Conservation (phyloP, 2,113 vertebrate species). For the Sula dactylatra region DNA sequence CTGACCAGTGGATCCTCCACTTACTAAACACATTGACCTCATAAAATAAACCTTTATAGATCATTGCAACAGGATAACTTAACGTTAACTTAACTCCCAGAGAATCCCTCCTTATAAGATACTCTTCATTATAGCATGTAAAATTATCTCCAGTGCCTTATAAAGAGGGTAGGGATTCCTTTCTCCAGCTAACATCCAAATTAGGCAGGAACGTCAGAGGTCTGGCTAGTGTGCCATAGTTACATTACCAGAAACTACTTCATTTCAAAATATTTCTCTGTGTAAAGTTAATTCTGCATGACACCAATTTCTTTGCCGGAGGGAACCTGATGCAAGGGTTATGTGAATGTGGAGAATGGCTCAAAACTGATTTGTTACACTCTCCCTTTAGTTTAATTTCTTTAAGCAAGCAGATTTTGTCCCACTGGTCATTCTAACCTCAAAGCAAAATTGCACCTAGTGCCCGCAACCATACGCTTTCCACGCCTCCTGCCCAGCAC, state of each 20-base stretch:
- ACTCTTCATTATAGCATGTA: constrained; percentile 55
- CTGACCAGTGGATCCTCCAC: constrained; percentile 6
- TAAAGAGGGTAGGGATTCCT: constrained; percentile 51
- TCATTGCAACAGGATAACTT: background rate
- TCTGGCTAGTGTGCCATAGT: background rate
- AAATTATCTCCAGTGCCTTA: constrained; percentile 56
- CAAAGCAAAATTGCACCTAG: constrained; percentile 24
- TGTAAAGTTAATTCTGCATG: constrained; percentile 13
- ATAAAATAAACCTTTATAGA: constrained; percentile 2
- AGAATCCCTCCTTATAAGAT: constrained; percentile 67
- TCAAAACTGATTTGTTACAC: constrained; percentile 12
- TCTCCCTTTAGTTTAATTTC: constrained; percentile 4
- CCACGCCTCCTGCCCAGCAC: constrained; percentile 11
- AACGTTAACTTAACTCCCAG: background rate
- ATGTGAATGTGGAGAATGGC: background rate
- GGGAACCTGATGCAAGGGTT: constrained; percentile 10
- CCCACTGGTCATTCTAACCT: constrained; percentile 68
- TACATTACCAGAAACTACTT: constrained; percentile 14
- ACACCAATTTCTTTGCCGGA: background rate
- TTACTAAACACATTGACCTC: constrained; percentile 11
- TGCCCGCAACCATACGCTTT: constrained; percentile 20
- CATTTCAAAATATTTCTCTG: background rate
- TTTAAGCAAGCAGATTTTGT: constrained; percentile 52
- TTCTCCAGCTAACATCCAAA: constrained; percentile 22
- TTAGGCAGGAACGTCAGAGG: background rate